phyloP scores from a whole-genome alignment of 1,140 invertebrate species.

The Dolichoris vasculosae region DNA sequence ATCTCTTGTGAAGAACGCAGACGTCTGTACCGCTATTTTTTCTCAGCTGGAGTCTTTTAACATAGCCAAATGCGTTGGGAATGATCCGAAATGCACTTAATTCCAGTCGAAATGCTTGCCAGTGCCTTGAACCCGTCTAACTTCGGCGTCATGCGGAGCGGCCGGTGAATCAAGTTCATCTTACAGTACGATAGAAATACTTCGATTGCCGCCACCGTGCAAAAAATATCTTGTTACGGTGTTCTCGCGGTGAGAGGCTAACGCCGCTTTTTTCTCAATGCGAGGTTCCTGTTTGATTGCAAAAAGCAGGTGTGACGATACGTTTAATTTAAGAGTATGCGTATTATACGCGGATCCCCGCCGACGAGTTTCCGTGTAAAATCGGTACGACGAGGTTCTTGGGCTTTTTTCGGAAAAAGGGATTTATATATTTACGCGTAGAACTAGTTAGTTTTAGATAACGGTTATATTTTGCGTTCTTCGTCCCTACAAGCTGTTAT shows the following conservation, averaged over 20 bases:
- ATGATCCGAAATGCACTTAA: conserved; percentile 59
- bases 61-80: no score
- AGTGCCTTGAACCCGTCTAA: conserved; percentile 64
- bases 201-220: neutral
- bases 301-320: neutral
- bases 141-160: neutral
- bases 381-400: no score
- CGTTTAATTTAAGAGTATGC: neutral
- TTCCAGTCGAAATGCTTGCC: conserved; percentile 64
- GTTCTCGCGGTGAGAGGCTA: neutral
- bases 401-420: no score
- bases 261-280: neutral
- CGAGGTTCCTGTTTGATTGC: neutral
- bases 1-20: no score
- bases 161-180: no score
- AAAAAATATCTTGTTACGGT: conserved; percentile 1
- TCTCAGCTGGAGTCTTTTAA: no score
- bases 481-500: no score
- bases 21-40: no score
- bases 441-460: no score
- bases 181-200: neutral
- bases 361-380: no score
- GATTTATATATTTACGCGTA: no score
- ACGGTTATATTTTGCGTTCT: no score
- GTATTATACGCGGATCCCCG: neutral